Evolutionary conservation across 2,888 invertebrate genomes (phyloP), one percentile per base, ranked within the genome.

Genomic region (Eilema sororculum): DNA sequence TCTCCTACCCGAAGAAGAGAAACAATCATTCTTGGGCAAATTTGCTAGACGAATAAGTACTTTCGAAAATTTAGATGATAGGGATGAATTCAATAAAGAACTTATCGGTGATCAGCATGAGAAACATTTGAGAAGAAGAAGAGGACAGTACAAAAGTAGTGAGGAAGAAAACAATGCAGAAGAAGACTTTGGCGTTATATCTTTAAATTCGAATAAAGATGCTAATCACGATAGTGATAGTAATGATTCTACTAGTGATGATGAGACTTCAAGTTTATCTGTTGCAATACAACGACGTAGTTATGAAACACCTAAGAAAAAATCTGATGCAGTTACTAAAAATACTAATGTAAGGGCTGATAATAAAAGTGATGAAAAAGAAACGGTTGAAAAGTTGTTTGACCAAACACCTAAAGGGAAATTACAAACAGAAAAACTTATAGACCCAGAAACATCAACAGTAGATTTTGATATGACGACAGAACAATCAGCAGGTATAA

Each of bases 1-100:
- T 79, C 78, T 90, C 30, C 78, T 95, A 22, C 90, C 92, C 0
- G 91, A 91, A 46, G 80, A 86, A 28, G 91, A 93, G 60, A 94
- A 94, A 75, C 81, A 87, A 33, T 87, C 87, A 0, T 91, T 94
- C 57, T 73, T 94, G 62, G 87, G 92, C 28, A 87, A 80, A 25
- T 87, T 94, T 20, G 92, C 92, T 0, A 88, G 90, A 78, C 84
- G 93, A 62, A 69, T 89, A 13, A 80, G 87, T 62, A 90, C 89
- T 71, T 87, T 92, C 0, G 79, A 87, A 46, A 78, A 78, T 25
- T 83, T 83, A 59, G 82, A 83, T 9, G 64, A 71, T 9, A 74
- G 73, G 0, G 76, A 74, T 37, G 73, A 79, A 28, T 72, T 76
- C 0, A 87, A 87, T 24, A 79, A 78, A 10, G 90, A 91, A 65